Base-by-base conservation (phyloP, 2,797 vertebrate genomes). In the Molossus molossus region DNA sequence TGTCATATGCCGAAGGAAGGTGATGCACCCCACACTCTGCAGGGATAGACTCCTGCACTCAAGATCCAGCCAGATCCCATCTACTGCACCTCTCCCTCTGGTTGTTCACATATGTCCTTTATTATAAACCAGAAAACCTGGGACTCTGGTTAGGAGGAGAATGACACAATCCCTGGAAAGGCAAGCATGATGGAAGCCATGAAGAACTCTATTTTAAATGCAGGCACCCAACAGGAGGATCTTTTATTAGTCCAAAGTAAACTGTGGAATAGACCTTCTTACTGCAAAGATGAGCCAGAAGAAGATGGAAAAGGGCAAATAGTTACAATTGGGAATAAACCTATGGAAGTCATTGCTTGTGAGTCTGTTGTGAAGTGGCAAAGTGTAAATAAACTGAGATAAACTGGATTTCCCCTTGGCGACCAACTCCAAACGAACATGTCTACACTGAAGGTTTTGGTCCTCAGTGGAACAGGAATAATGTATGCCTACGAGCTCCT, bases 401-500 rank as follows among this genome's bases (percentile, higher is more conserved):
- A 98, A 98, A 80, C 98, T 99, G 20, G 72, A 64, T 97, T 99
- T 97, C 98, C 73, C 97, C 97, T 7, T 5, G 98, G 58, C 97
- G 98, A 60, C 69, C 73, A 9, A 79, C 85, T 85, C 96, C 97
- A 86, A 73, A 96, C 1, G 73, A 70, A 97, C 98, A 0, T 99
- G 99, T 64, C 97, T 97, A 97, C 97, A 58, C 96, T 99, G 96
- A 99, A 87, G 90, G 85, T 98, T 58, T 98, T 99, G 55, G 98
- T 98, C 25, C 99, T 99, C 92, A 99, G 98, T 97, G 97, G 94
- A 95, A 99, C 99, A 17, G 98, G 98, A 84, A 97, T 99, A 97
- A 99, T 99, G 9, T 99, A 99, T 99, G 80, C 97, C 12, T 99
- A 99, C 99, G 98, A 99, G 97, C 98, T 99, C 87, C 86, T 97